phyloP scores from a whole-genome alignment of 53 echinoderm and acorn worm genomes.

The Temnopleurus reevesii region DNA sequence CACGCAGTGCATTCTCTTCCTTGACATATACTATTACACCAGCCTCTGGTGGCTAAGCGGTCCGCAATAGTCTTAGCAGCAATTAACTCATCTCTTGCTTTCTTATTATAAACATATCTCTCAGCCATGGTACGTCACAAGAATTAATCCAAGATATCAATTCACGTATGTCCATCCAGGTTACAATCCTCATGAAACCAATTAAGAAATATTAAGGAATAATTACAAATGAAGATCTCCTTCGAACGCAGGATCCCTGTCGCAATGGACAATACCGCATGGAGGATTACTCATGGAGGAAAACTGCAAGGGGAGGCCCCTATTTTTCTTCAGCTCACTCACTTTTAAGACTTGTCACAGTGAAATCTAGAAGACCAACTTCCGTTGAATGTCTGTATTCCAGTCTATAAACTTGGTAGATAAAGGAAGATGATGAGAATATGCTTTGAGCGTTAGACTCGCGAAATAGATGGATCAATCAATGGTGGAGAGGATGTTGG shows the following conservation, averaged over 20 bases:
- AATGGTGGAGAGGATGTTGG: constrained; percentile 10
- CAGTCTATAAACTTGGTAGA: neutral
- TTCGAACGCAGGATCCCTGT: neutral
- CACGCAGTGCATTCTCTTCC: constrained; percentile 53
- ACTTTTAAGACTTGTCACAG: neutral
- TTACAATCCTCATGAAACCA: neutral
- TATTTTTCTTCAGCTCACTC: neutral
- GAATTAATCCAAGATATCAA: neutral
- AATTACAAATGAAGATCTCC: neutral
- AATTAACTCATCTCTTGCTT: constrained; percentile 20
- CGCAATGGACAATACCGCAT: neutral
- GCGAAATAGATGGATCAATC: constrained; percentile 37
- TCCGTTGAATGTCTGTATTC: constrained; percentile 1
- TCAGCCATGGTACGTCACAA: constrained; percentile 23
- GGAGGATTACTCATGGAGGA: neutral
- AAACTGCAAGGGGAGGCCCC: neutral
- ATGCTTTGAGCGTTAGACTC: neutral
- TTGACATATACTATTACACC: constrained; percentile 53
- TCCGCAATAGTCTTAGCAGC: constrained; percentile 42
- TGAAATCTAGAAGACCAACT: neutral
- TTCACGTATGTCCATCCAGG: neutral
- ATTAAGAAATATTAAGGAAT: neutral
- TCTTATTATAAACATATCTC: constrained; percentile 44
- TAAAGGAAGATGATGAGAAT: neutral
- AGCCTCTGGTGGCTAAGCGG: constrained; percentile 35